Evolutionary conservation across 2,797 vertebrate genomes (phyloP), one percentile per base, ranked within the genome.

Genomic region (Ibycter americanus): DNA sequence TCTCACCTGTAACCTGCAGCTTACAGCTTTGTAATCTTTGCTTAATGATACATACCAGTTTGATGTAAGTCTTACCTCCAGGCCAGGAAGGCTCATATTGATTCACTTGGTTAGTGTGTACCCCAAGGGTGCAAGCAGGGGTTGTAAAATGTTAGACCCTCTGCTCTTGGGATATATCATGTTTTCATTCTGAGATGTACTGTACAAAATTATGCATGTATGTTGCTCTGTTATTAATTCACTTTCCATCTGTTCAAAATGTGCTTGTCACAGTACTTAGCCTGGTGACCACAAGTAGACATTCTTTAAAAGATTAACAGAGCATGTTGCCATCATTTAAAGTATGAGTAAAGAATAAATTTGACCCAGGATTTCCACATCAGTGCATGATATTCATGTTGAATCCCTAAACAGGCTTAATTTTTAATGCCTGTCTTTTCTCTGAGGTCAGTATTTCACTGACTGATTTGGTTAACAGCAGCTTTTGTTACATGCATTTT

Each of bases 31-130:
- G 34, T 62, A 81, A 26, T 94, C 70, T 97, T 82, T 47, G 74
- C 78, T 93, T 91, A 80, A 83, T 86, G 66, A 55, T 55, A 38
- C 2, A 10, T 51, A 76, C 56, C 21, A 25, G 34, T 59, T 97
- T 96, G 70, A 70, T 96, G 71, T 81, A 88, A 84, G 31, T 51
- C 44, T 34, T 49, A 95, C 61, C 74, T 97, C 51, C 74, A 82
- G 68, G 56, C 51, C 79, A 93, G 76, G 88, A 96, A 82, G 59
- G 46, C 70, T 96, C 1, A 49, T 88, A 95, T 83, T 94, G 88
- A 96, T 97, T 96, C 51, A 77, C 95, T 91, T 96, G 42, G 70
- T 91, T 94, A 89, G 80, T 70, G 52, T 89, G 78, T 85, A 95
- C 82, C 74, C 27, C 67, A 74, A 83, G 59, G 58, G 3, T 80